Conservation (phyloP, 2,797 vertebrate genomes). For the Falco naumanni region DNA sequence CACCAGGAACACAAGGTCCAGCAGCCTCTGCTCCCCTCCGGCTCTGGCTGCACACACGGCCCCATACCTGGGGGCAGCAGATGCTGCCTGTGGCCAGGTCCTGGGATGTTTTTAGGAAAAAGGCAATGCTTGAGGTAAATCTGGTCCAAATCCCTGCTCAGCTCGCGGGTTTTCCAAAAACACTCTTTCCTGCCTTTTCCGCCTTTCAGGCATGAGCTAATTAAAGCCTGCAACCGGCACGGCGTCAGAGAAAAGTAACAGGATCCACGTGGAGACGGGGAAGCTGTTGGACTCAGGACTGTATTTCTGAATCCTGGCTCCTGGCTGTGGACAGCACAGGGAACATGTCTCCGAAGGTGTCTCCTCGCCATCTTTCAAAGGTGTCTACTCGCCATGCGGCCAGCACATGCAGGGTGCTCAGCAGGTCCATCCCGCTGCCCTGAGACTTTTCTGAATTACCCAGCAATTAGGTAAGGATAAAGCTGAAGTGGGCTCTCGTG, state of each 20-base stretch:
- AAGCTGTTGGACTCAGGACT: neutral
- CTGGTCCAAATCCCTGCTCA: neutral
- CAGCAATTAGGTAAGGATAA: slow-evolving; percentile 27
- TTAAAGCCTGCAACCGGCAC: neutral
- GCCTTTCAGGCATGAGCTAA: neutral
- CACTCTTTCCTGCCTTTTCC: neutral
- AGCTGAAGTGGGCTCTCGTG: neutral
- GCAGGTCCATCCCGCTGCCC: neutral
- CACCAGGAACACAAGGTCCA: accelerated
- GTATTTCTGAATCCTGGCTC: neutral
- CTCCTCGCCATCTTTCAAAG: neutral
- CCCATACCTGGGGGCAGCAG: accelerated
- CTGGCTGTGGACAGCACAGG: neutral
- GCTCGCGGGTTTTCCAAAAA: accelerated
- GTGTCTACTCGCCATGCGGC: neutral
- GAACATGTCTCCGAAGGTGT: slow-evolving; percentile 7
- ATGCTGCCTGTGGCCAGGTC: neutral
- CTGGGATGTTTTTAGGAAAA: neutral
- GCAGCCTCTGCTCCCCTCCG: neutral
- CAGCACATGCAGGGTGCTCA: neutral
- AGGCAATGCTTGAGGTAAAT: neutral
- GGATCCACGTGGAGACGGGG: neutral
- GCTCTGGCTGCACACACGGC: neutral
- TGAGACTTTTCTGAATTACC: neutral
- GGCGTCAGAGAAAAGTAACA: neutral